phyloP scores from a whole-genome alignment of 1,140 invertebrate species.

The Musca domestica region DNA sequence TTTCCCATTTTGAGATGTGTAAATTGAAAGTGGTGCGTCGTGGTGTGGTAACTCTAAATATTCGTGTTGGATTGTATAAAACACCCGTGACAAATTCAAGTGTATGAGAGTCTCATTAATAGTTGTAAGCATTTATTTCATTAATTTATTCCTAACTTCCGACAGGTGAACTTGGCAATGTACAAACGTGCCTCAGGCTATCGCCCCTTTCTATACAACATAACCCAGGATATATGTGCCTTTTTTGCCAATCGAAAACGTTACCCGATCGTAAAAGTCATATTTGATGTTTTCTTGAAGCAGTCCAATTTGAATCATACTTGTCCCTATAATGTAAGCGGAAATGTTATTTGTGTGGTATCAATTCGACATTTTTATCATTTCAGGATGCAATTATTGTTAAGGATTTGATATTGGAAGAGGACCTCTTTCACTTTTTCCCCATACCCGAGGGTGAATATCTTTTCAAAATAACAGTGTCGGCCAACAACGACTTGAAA shows the following conservation, averaged over 20 bases:
- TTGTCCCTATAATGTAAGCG: background rate
- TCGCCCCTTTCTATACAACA: background rate
- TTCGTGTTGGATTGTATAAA: background rate
- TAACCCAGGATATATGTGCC: background rate
- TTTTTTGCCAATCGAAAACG: background rate
- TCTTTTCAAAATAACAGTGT: background rate
- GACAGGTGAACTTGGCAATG: background rate
- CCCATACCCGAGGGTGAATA: background rate
- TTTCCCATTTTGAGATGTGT: background rate
- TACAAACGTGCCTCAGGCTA: background rate
- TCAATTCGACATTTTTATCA: too few species aligned
- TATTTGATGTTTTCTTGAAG: background rate
- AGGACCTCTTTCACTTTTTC: background rate
- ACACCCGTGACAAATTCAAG: background rate
- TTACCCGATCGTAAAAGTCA: background rate
- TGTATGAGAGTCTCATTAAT: too few species aligned
- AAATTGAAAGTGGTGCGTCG: background rate
- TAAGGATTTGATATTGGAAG: background rate
- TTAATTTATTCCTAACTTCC: too few species aligned
- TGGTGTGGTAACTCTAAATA: background rate
- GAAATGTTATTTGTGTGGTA: too few species aligned
- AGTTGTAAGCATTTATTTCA: too few species aligned
- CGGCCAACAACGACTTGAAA: background rate
- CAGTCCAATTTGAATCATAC: background rate
- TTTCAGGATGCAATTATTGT: conserved; percentile 4